Evolutionary conservation across 2,797 vertebrate genomes (phyloP).

Genomic region (Enteromius mattozi): DNA sequence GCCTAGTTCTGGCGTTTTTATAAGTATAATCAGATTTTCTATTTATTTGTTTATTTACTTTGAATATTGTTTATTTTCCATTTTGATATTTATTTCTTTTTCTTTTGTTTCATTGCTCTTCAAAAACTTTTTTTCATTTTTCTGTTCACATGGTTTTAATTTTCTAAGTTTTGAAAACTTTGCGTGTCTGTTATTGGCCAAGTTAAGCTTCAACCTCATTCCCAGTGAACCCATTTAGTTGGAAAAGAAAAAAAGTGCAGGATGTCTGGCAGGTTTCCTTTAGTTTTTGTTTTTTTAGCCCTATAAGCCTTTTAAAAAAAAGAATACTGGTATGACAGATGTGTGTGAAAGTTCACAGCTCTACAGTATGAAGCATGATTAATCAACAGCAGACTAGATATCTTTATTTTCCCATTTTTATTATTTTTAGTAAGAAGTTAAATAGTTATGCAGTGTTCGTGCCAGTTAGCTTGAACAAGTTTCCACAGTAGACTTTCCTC

Average conservation of each 20-base stretch:
- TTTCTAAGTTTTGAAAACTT: background rate
- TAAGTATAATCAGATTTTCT: background rate
- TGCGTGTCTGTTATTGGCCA: background rate
- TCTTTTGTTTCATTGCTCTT: background rate
- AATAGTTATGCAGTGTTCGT: background rate
- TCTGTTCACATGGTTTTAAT: background rate
- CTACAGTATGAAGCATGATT: background rate
- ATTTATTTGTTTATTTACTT: background rate
- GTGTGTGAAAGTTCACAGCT: background rate
- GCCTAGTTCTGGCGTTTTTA: background rate
- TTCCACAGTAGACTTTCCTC: background rate
- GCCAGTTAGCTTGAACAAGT: background rate
- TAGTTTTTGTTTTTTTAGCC: background rate
- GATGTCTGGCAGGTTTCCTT: background rate
- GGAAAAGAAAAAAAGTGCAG: background rate
- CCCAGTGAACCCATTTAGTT: background rate
- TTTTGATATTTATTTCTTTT: background rate
- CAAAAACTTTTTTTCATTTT: background rate
- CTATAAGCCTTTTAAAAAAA: background rate
- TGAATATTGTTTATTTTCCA: background rate
- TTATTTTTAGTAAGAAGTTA: background rate
- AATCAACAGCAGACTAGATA: background rate
- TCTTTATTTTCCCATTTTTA: background rate
- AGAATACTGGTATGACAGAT: background rate
- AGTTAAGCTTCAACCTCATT: background rate